phyloP scores from a whole-genome alignment of 2,113 vertebrate species.

The Gallinago media region DNA sequence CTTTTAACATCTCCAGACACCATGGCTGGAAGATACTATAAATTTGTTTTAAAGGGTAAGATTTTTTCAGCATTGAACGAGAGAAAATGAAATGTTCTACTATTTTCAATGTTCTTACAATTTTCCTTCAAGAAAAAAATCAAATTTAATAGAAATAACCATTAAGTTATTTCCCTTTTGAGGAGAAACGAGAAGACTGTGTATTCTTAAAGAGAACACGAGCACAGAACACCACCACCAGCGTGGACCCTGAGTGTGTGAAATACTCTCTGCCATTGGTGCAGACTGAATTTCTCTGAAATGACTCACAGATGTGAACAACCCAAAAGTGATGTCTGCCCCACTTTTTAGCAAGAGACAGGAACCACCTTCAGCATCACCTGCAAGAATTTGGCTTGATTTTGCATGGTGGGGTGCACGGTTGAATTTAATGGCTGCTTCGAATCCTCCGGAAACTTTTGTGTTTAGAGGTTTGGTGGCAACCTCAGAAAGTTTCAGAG shows the following conservation, averaged over 20 bases:
- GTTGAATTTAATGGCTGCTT: not conserved
- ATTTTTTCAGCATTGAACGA: not conserved
- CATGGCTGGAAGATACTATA: not conserved
- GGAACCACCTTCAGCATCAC: not conserved
- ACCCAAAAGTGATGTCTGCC: not conserved
- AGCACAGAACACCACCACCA: not conserved
- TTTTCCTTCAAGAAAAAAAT: not conserved
- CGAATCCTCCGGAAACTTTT: not conserved
- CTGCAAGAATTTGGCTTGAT: not conserved
- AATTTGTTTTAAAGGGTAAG: not conserved
- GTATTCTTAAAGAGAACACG: not conserved
- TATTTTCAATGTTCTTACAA: not conserved
- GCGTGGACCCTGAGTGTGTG: not conserved
- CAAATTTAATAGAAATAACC: not conserved
- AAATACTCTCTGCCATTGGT: not conserved
- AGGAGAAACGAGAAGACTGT: not conserved
- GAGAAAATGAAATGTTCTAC: not conserved
- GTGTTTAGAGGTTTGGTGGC: not conserved
- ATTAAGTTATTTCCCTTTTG: not conserved
- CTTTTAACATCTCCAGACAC: conserved; percentile 3
- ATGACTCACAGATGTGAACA: not conserved
- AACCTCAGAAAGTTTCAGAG: not conserved
- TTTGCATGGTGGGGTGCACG: not conserved
- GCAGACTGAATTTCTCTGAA: not conserved
- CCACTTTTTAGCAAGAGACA: not conserved